Evolutionary conservation across 2,797 vertebrate species (phyloP), one percentile per base, ranked within the genome.

Genomic region (Danio choprae): DNA sequence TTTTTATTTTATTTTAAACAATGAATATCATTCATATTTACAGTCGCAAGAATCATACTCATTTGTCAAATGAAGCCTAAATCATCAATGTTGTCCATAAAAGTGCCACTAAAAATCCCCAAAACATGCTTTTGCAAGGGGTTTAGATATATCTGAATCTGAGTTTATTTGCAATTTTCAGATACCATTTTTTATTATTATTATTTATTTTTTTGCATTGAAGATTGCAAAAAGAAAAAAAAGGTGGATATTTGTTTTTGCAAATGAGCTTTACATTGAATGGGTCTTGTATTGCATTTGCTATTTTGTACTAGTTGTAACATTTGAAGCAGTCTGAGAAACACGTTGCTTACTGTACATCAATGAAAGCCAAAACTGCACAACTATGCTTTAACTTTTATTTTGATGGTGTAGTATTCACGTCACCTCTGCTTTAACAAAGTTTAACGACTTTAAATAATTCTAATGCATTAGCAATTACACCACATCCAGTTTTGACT

Each of bases 381-480:
- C 29, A 74, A 15, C 16, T 36, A 12, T 60, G 29, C 15, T 7
- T 11, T 69, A 38, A 18, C 46, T 9, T 50, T 50, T 60, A 15
- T 22, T 74, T 60, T 22, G n/a, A 16, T 64, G 59, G 9, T 9
- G 18, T 29, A 9, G 38, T 11, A 48, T 77, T 58, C 41, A 36
- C 20, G 29, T 29, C 29, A 77, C 51, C 41, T 58, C 63, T 36
- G 22, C 44, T 59, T 68, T 68, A 1, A 38, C 7, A 12, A 67
- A 44, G 74, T 51, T 18, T 15, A 4, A 59, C 40, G 16, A 43
- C 41, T 29, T 62, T 12, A 48, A 70, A 53, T 70, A 51, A 70
- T n/a, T 44, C 22, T 18, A 22, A 38, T 10, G 12, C 9, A 20
- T 68, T 48, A 59, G 65, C 22, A 50, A 65, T 77, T 46, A 56